Percentiles rank a stretch among this genome's conserved stretches.
Conservation (phyloP, 2,113 vertebrate genomes). For the Illadopsis cleaveri region DNA sequence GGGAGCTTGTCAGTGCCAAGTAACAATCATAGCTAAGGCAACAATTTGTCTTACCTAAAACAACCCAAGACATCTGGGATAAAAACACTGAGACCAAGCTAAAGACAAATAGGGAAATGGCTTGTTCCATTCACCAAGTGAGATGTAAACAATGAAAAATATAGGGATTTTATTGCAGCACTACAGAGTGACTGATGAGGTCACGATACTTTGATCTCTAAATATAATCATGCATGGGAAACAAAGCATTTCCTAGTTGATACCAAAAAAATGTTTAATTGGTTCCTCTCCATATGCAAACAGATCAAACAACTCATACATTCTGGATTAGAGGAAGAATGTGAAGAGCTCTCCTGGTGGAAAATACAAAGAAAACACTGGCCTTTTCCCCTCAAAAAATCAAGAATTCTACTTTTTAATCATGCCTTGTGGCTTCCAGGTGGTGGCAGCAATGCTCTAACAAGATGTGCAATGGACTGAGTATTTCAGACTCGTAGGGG, state of each 20-base stretch:
- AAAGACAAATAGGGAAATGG: background rate
- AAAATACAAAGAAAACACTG: background rate
- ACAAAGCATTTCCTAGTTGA: background rate
- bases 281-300: background rate
- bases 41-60: background rate
- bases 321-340: background rate
- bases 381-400: fast-evolving
- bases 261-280: background rate
- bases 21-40: background rate
- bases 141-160: background rate
- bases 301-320: background rate
- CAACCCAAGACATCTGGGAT: background rate
- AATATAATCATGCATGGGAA: background rate
- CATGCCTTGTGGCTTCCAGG: background rate
- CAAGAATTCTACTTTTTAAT: background rate
- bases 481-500: fast-evolving
- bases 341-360: background rate
- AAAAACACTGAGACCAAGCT: background rate
- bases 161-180: background rate
- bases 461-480: fast-evolving
- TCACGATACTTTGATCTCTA: background rate
- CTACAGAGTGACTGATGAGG: background rate
- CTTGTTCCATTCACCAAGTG: background rate
- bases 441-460: background rate
- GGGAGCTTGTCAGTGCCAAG: background rate